A percentile compares a stretch with the other conserved stretches of the same genome.
These are phyloP conservation scores for Tinamus major DNA, from an alignment of 2,797 vertebrate genomes.

Conservation along the genomic window DNA sequence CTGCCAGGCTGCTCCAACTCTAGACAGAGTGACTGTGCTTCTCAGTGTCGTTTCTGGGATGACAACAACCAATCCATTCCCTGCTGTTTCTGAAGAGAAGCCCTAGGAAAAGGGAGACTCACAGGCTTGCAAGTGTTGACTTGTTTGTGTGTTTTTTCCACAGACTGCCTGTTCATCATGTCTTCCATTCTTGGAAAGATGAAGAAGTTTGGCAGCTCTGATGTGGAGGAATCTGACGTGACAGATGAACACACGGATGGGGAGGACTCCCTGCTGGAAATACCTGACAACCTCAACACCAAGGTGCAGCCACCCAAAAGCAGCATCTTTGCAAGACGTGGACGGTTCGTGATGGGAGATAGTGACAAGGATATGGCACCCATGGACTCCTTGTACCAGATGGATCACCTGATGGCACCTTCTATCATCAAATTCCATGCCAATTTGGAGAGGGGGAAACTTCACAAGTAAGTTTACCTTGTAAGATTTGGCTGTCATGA, in stretches of 20 bases:
- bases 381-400: slow-evolving; percentile 89
- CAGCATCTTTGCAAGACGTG: slow-evolving; percentile 61
- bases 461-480: slow-evolving; percentile 59
- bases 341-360: slow-evolving; percentile 77
- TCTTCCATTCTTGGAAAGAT: slow-evolving; percentile 77
- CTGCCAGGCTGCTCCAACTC: neutral
- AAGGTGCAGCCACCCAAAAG: slow-evolving; percentile 69
- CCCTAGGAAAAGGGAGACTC: neutral
- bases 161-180: slow-evolving; percentile 54
- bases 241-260: slow-evolving; percentile 79
- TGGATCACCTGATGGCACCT: slow-evolving; percentile 77
- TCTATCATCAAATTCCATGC: slow-evolving; percentile 83
- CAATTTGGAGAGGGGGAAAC: slow-evolving; percentile 79
- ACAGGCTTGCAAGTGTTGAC: neutral
- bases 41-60: neutral
- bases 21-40: neutral
- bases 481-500: slow-evolving; percentile 2
- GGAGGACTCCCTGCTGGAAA: slow-evolving; percentile 69
- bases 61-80: neutral
- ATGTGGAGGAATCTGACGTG: slow-evolving; percentile 73
- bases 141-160: neutral
- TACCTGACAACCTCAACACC: slow-evolving; percentile 56
- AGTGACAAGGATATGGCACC: slow-evolving; percentile 77
- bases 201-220: slow-evolving; percentile 81
- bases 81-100: neutral